Evolutionary conservation across 2,113 vertebrate genomes (phyloP).

Genomic region (Hyla sarda): DNA sequence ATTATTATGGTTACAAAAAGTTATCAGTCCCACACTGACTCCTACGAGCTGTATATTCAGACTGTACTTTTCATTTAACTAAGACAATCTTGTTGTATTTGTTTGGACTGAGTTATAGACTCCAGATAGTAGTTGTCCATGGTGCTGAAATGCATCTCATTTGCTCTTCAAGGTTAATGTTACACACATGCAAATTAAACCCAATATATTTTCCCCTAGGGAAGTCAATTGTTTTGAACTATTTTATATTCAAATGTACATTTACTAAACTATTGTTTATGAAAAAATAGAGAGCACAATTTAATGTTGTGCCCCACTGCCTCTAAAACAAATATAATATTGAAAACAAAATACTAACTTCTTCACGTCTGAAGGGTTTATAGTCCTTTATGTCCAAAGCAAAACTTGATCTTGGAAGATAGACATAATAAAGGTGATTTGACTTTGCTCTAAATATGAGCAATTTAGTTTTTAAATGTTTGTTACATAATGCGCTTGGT

Average conservation of each 20-base stretch:
- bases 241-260: not conserved
- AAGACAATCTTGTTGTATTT: not conserved
- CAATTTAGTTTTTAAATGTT: too few species aligned
- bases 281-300: not conserved
- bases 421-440: not conserved
- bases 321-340: not conserved
- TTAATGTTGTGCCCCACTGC: not conserved
- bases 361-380: not conserved
- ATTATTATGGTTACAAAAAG: not conserved
- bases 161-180: conserved; percentile 18
- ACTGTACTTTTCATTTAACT: not conserved
- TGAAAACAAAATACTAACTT: not conserved
- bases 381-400: not conserved
- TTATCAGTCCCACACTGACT: not conserved
- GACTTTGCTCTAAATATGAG: too few species aligned
- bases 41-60: not conserved
- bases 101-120: not conserved
- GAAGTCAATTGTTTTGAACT: not conserved
- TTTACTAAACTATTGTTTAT: not conserved
- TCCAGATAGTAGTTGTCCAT: not conserved
- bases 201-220: not conserved
- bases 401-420: not conserved
- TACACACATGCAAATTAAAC: not conserved
- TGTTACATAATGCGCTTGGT: not conserved
- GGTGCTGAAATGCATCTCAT: conserved; percentile 19